These are phyloP conservation scores for Saguinus oedipus DNA, from an alignment of 2,797 vertebrate species.

Conservation along the genomic window DNA sequence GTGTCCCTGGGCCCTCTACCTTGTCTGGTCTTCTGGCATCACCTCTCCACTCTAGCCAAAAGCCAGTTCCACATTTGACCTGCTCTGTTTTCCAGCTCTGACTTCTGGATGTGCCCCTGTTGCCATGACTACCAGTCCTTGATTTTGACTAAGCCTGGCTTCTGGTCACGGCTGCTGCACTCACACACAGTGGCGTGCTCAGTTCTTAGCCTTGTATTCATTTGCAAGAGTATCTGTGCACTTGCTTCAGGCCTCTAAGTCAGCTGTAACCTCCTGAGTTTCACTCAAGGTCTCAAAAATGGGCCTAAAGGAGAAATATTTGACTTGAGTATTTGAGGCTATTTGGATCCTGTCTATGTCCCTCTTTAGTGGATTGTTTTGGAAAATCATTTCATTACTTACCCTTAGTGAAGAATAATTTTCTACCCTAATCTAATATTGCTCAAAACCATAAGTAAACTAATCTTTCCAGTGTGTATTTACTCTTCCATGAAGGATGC, in stretches of 20 bases:
- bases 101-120: constrained; percentile 57
- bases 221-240: constrained; percentile 13
- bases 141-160: constrained; percentile 56
- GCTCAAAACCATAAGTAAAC: constrained; percentile 32
- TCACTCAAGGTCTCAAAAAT: constrained; percentile 1
- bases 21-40: constrained; percentile 39
- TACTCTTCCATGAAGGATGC: constrained; percentile 5
- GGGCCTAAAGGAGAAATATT: background rate
- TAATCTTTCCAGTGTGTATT: background rate
- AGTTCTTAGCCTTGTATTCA: constrained; percentile 43
- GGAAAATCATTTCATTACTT: constrained; percentile 24
- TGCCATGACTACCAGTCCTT: constrained; percentile 68
- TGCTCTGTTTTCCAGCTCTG: constrained; percentile 59
- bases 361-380: background rate
- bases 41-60: background rate
- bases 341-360: background rate
- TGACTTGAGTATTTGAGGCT: background rate
- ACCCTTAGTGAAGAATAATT: background rate
- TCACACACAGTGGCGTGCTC: background rate
- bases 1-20: background rate
- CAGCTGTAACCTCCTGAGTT: background rate
- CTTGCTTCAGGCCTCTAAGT: constrained; percentile 4
- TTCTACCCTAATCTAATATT: constrained; percentile 15
- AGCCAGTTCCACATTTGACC: constrained; percentile 68
- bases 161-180: constrained; percentile 37